Evolutionary conservation across 2,888 invertebrate species (phyloP).

Genomic region (Tachina fera): DNA sequence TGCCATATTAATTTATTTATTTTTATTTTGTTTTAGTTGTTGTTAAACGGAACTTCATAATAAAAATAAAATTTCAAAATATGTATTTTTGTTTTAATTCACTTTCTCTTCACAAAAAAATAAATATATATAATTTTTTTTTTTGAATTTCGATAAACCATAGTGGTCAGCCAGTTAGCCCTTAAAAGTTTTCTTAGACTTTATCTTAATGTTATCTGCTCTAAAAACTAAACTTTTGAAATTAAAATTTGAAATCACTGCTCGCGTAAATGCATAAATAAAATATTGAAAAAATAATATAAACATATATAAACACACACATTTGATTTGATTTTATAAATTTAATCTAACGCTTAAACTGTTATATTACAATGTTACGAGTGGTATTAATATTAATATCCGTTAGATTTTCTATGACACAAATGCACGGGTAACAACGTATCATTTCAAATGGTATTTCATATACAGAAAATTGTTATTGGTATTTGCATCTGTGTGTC

Average conservation of each 20-base stretch:
- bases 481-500: conserved; percentile 7
- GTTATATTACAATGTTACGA: conserved; percentile 51
- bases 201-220: not conserved
- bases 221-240: not conserved
- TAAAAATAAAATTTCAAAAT: no score
- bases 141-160: not conserved
- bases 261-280: conserved; percentile 14
- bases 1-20: not conserved
- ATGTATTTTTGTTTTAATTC: no score
- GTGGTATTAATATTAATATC: conserved; percentile 54
- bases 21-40: no score
- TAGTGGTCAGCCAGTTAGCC: no score
- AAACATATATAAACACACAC: not conserved
- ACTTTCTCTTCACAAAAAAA: no score
- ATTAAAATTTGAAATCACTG: not conserved
- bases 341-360: conserved; percentile 29
- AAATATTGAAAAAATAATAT: not conserved
- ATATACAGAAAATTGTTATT: not conserved
- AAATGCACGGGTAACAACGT: not conserved
- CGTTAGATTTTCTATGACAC: conserved; percentile 55
- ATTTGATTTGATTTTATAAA: not conserved
- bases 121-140: not conserved
- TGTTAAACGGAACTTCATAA: not conserved
- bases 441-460: conserved; percentile 10
- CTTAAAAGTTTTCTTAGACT: not conserved